Conservation (phyloP, 2,888 invertebrate species). For the Opisthograptis luteolata region DNA sequence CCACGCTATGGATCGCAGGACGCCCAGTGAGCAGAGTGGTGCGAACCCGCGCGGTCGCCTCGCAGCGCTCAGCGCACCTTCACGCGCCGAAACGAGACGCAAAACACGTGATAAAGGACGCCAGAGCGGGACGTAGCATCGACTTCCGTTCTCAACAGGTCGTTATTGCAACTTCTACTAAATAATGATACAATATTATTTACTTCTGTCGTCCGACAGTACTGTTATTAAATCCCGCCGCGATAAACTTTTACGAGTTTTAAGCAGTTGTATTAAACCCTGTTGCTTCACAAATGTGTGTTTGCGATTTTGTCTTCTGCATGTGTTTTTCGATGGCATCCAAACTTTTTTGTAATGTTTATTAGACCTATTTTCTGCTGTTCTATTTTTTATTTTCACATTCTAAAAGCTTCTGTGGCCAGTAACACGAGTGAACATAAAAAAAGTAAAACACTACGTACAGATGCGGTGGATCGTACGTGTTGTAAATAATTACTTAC, state of each 20-base stretch:
- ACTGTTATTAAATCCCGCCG: constrained; percentile 58
- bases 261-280: constrained; percentile 42
- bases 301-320: constrained; percentile 39
- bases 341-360: neutral
- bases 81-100: constrained; percentile 57
- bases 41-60: constrained; percentile 74
- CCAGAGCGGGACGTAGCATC: constrained; percentile 65
- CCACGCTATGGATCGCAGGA: constrained; percentile 75
- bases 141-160: constrained; percentile 77
- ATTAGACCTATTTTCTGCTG: neutral
- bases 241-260: constrained; percentile 60
- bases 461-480: neutral
- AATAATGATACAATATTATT: constrained; percentile 78
- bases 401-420: neutral
- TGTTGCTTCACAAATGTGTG: constrained; percentile 43
- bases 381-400: neutral
- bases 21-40: constrained; percentile 72
- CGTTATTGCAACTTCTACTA: constrained; percentile 78
- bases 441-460: neutral
- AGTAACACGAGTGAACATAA: neutral
- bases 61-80: constrained; percentile 43
- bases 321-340: constrained; percentile 15
- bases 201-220: constrained; percentile 54
- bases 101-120: constrained; percentile 52
- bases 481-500: no score